phyloP scores from a whole-genome alignment of 2,113 vertebrate genomes.

The Oryzias woworae region DNA sequence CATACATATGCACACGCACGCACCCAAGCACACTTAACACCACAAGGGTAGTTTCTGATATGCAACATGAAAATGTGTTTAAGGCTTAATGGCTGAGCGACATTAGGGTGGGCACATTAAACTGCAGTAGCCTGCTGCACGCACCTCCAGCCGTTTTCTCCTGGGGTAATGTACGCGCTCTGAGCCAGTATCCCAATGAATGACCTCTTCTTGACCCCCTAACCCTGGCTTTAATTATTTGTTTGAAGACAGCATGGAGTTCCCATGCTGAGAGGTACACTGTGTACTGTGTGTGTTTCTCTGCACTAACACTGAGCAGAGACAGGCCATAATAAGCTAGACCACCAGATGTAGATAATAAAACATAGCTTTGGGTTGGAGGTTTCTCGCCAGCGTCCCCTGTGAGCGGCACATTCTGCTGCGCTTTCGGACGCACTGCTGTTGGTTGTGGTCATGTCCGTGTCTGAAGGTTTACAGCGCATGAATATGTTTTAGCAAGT shows the following conservation, averaged over 20 bases:
- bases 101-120: slow-evolving; percentile 56
- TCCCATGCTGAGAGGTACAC: slow-evolving; percentile 90
- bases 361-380: slow-evolving; percentile 74
- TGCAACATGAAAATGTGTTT: slow-evolving; percentile 45
- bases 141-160: slow-evolving; percentile 45
- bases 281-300: slow-evolving; percentile 69
- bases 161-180: slow-evolving; percentile 91
- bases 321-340: slow-evolving; percentile 85
- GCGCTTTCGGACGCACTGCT: slow-evolving; percentile 54
- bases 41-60: slow-evolving; percentile 38
- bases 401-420: slow-evolving; percentile 59
- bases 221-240: slow-evolving; percentile 99
- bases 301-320: slow-evolving; percentile 70
- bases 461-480: slow-evolving; percentile 64
- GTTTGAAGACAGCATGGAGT: slow-evolving; percentile 99
- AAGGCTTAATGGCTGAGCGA: slow-evolving; percentile 45
- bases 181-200: slow-evolving; percentile 93
- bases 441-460: slow-evolving; percentile 56
- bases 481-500: slow-evolving; percentile 69
- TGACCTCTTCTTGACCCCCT: slow-evolving; percentile 93
- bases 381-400: slow-evolving; percentile 60
- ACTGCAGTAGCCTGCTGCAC: slow-evolving; percentile 33
- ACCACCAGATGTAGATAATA: slow-evolving; percentile 96
- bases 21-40: slow-evolving; percentile 33
- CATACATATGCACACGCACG: slow-evolving; percentile 34